Base-by-base conservation (phyloP, 2,797 vertebrate genomes). In the Parotocinclus haroldoi region DNA sequence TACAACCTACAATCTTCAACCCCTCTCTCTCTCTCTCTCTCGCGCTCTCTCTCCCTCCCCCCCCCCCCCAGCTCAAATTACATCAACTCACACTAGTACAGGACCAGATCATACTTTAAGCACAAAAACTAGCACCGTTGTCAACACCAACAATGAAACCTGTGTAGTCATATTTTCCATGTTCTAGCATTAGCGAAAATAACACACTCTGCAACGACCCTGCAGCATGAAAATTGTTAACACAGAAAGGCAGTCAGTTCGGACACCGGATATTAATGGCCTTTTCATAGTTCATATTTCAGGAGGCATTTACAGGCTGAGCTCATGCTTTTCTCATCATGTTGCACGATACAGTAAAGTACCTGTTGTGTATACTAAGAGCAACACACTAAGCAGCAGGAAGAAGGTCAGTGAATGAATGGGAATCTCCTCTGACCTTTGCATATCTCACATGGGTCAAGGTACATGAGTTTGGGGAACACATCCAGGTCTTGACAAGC, bases 1-100 rank as follows among this genome's bases (percentile, higher is more conserved):
- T 81, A 78, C 78, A 83, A 76, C 75, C 80, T 72, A 49, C 59
- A 69, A 54, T 55, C 53, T 27, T 2, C 27, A 11, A 42, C 38
- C 45, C 40, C 37, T 10, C 36, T 16, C 55, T 12, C 16, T 42
- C 14, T 39, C 14, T 18, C 52, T 54, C 14, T 54, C 52, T 27
- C 52, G 14, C 51, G 4, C 51, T 19, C 51, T 18, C 11, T 40
- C 9, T 40, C 9, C 38, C 55, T n/a, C n/a, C n/a, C n/a, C n/a
- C n/a, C n/a, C 46, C 50, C 37, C 6, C 52, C 49, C 62, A 58
- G 48, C 72, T 72, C 66, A 18, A 57, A 49, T 78, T 71, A 62
- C 70, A 71, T 44, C 54, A 61, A 38, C n/a, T 27, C 14, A 58
- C 55, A 63, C 56, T 52, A 42, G 63, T 14, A 27, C 27, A 27